Base-by-base conservation (phyloP, 2,113 vertebrate genomes). In the Pomatostomus ruficeps region DNA sequence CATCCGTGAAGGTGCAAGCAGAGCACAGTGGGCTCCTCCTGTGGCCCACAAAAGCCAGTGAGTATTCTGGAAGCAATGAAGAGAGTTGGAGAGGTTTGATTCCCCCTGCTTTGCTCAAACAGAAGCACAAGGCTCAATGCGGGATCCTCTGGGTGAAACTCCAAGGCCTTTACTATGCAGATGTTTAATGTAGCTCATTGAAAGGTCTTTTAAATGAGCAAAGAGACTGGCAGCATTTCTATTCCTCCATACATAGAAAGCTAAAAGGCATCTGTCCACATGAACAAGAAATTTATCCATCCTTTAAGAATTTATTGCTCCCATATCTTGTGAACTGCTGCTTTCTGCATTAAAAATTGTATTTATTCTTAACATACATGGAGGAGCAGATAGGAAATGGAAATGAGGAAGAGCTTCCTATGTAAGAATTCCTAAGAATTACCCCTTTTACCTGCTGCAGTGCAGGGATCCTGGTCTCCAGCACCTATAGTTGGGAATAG, bases 401-500 rank as follows among this genome's bases (percentile, higher is more conserved):
- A 93, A 80, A 77, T 35, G 42, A 76, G 17, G 29, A 21, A 68
- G 21, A 68, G 7, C 28, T 58, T 83, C 38, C 22, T 26, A 6
- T 7, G 4, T 73, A n/a, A n/a, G n/a, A n/a, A n/a, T n/a, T n/a
- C n/a, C n/a, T 12, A 46, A 68, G 23, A 76, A 49, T 49, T 58
- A 18, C 7, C 11, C 9, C 70, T 88, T 78, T 73, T 68, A 63
- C 28, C 28, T 70, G 4, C 49, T 73, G 26, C 48, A 88, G 22
- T 14, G n/a, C 11, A 35, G n/a, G 38, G 49, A 31, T 83, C 21
- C 38, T 31, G 7, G 10, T 70, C 29, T 52, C 35, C 59, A 74
- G 7, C 3, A 22, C 14, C 9, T 52, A 1, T 10, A 70, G 43
- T 0, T n/a, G 19, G 40, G 21, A 89, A 24, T 1, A 54, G 36